These are phyloP conservation scores for Sminthurinus aureus DNA, from an alignment of 2,888 invertebrate genomes.

Conservation along the genomic window DNA sequence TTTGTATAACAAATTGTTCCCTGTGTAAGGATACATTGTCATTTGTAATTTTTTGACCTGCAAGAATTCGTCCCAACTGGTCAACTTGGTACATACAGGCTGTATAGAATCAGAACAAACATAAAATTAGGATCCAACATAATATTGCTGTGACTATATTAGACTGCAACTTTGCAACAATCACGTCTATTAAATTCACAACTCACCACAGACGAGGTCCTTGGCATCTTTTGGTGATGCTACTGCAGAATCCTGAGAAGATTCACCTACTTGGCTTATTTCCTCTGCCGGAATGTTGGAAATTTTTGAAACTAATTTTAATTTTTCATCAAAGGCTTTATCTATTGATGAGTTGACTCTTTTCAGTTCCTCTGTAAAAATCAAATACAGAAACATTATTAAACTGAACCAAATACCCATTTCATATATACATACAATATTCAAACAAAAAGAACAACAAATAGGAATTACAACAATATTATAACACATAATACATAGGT, in stretches of 20 bases:
- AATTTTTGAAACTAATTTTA: constrained; percentile 77
- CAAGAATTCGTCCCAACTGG: constrained; percentile 53
- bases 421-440: no score
- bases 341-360: constrained; percentile 76
- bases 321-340: constrained; percentile 75
- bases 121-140: neutral
- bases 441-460: neutral
- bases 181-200: neutral
- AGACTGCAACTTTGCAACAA: neutral
- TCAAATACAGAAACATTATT: neutral
- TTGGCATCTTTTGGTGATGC: constrained; percentile 70
- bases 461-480: neutral
- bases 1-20: constrained; percentile 71
- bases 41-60: constrained; percentile 59
- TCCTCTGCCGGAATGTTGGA: constrained; percentile 73
- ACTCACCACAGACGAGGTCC: constrained; percentile 67
- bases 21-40: constrained; percentile 55
- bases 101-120: constrained; percentile 61
- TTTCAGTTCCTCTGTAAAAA: constrained; percentile 73
- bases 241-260: constrained; percentile 60
- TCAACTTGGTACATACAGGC: constrained; percentile 73
- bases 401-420: no score
- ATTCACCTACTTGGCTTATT: constrained; percentile 58
- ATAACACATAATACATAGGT: neutral
- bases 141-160: no score